These are phyloP conservation scores for Cottoperca gobio DNA, from an alignment of 2,797 vertebrate genomes.

Conservation along the genomic window DNA sequence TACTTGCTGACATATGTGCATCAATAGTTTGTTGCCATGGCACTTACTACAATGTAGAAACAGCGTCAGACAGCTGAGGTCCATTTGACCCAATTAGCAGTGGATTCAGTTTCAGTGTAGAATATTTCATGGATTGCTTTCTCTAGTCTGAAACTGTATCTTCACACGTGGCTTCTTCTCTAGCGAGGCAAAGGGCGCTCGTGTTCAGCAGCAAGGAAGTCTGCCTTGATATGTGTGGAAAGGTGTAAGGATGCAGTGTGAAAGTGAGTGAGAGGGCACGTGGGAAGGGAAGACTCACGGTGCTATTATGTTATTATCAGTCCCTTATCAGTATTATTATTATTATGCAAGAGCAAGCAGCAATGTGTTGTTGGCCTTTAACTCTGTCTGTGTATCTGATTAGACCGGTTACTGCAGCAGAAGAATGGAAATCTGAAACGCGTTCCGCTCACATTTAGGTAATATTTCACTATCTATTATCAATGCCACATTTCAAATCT, in stretches of 20 bases:
- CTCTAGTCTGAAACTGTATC: conserved; percentile 8
- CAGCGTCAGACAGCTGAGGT: background rate
- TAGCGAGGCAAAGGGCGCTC: background rate
- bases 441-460: conserved; percentile 26
- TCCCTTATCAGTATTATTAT: conserved; percentile 40
- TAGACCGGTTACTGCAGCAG: conserved; percentile 19
- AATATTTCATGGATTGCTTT: conserved; percentile 6
- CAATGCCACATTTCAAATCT: conserved; percentile 47
- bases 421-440: conserved; percentile 20
- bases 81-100: conserved; percentile 24
- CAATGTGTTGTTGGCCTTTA: conserved; percentile 48
- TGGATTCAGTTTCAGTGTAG: conserved; percentile 11
- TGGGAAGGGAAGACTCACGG: background rate
- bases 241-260: conserved; percentile 1
- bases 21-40: background rate
- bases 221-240: background rate
- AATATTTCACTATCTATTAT: conserved; percentile 48
- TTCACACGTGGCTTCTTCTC: background rate
- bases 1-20: no score
- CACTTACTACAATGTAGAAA: background rate
- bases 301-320: conserved; percentile 37
- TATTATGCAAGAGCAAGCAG: conserved; percentile 43
- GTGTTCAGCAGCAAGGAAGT: conserved; percentile 5
- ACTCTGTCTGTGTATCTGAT: conserved; percentile 49
- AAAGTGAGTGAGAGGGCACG: conserved; percentile 7